Evolutionary conservation across 64 coral and sea anemone genomes (phyloP).

Genomic region (Catalaphyllia jardinei): DNA sequence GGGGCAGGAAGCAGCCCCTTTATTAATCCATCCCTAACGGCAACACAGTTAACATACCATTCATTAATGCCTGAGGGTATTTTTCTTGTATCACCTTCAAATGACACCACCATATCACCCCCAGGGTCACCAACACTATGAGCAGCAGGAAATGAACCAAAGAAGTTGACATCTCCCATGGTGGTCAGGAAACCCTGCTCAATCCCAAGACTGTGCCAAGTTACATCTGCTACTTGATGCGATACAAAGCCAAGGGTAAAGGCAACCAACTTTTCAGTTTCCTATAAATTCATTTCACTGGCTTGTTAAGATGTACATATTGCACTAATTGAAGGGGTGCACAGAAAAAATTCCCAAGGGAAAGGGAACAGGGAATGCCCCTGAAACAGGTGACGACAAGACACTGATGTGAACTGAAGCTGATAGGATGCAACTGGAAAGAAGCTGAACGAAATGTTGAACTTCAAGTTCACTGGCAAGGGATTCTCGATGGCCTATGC

Average conservation of each 20-base stretch:
- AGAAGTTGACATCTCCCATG: constrained; percentile 97
- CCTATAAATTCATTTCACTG: constrained; percentile 28
- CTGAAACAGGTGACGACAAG: too few relatives aligned
- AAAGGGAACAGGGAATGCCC: too few relatives aligned
- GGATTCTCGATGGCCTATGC: too few relatives aligned
- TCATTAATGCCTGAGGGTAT: constrained; percentile 45
- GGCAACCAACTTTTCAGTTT: constrained; percentile 90
- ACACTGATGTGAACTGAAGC: too few relatives aligned
- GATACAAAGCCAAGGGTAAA: constrained; percentile 97
- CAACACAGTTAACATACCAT: constrained; percentile 52
- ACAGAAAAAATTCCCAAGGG: too few relatives aligned
- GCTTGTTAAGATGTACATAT: too few relatives aligned
- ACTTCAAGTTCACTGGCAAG: too few relatives aligned
- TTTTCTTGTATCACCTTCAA: constrained; percentile 87
- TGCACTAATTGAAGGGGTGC: too few relatives aligned
- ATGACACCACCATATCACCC: constrained; percentile 90
- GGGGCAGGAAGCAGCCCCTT: neutral
- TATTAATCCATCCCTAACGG: too few relatives aligned
- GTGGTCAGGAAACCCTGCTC: constrained; percentile 89
- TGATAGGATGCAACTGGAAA: too few relatives aligned
- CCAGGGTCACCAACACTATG: constrained; percentile 84
- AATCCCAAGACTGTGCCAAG: constrained; percentile 97
- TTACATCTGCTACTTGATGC: constrained; percentile 95
- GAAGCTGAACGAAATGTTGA: too few relatives aligned
- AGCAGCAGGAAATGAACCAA: constrained; percentile 86